Evolutionary conservation across 2,888 invertebrate genomes (phyloP).

Genomic region (Mesorhabditis belari): DNA sequence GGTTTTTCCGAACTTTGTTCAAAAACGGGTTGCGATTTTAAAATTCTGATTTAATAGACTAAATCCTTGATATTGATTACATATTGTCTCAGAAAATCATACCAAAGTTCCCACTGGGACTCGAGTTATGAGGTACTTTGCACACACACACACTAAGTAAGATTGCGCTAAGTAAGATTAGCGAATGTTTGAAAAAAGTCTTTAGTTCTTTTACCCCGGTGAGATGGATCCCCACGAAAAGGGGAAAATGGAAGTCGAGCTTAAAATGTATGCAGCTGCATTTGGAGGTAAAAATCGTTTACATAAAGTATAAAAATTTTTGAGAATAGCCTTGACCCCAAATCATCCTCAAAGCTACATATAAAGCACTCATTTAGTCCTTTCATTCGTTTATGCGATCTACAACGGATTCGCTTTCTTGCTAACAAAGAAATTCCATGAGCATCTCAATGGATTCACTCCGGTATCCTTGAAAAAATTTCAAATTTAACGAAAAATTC

Average conservation of each 20-base stretch:
- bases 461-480: conserved; percentile 3
- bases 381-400: conserved; percentile 2
- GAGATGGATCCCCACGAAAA: conserved; percentile 14
- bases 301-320: too few species aligned
- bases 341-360: neutral
- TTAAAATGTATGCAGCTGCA: conserved; percentile 11
- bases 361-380: conserved; percentile 1
- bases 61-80: too few species aligned
- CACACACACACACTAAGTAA: too few species aligned
- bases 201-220: conserved; percentile 23
- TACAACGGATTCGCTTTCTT: conserved; percentile 22
- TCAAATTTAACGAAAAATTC: neutral
- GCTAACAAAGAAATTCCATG: conserved; percentile 26
- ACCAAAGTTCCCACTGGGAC: too few species aligned
- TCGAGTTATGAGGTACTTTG: too few species aligned
- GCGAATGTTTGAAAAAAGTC: too few species aligned
- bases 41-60: too few species aligned
- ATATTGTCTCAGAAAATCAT: too few species aligned
- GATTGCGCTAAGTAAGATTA: too few species aligned
- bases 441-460: conserved; percentile 20
- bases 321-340: neutral
- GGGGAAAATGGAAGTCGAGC: conserved; percentile 17
- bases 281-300: neutral
- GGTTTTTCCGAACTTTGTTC: too few species aligned
- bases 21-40: too few species aligned